These are phyloP conservation scores for Hesperophylax magnus DNA, from an alignment of 1,140 invertebrate genomes.

Conservation along the genomic window DNA sequence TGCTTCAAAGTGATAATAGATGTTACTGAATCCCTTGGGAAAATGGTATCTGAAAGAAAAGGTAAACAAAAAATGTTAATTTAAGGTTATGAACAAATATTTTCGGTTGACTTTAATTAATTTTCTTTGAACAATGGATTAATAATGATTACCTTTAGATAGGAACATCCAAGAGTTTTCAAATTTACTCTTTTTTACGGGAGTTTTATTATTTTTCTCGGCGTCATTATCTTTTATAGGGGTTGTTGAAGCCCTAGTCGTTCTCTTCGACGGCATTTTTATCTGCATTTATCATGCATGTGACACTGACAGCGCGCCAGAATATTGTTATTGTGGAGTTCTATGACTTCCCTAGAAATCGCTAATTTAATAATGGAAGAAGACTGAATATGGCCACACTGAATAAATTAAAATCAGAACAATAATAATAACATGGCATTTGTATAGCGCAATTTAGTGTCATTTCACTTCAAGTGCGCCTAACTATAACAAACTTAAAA, in stretches of 20 bases:
- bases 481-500: too few relatives aligned
- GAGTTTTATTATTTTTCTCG: conserved; percentile 17
- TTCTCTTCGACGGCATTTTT: conserved; percentile 32
- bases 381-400: too few relatives aligned
- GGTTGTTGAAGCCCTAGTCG: not conserved
- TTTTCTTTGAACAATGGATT: not conserved
- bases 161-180: conserved; percentile 78
- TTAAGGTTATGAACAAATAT: not conserved
- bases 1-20: conserved; percentile 81
- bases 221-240: conserved; percentile 9
- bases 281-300: conserved; percentile 2
- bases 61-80: not conserved
- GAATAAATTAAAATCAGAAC: too few relatives aligned
- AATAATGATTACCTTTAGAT: conserved; percentile 70
- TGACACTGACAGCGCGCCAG: conserved; percentile 24
- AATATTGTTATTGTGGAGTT: not conserved
- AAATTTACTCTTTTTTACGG: conserved; percentile 39
- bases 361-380: too few relatives aligned
- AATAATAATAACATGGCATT: too few relatives aligned
- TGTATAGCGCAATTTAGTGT: too few relatives aligned
- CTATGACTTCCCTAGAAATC: too few relatives aligned
- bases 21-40: conserved; percentile 75
- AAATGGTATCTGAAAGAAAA: conserved; percentile 66
- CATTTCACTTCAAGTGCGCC: too few relatives aligned
- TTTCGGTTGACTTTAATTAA: not conserved